Conservation (phyloP, 1,140 invertebrate species). For the Trinorchestia longiramus region DNA sequence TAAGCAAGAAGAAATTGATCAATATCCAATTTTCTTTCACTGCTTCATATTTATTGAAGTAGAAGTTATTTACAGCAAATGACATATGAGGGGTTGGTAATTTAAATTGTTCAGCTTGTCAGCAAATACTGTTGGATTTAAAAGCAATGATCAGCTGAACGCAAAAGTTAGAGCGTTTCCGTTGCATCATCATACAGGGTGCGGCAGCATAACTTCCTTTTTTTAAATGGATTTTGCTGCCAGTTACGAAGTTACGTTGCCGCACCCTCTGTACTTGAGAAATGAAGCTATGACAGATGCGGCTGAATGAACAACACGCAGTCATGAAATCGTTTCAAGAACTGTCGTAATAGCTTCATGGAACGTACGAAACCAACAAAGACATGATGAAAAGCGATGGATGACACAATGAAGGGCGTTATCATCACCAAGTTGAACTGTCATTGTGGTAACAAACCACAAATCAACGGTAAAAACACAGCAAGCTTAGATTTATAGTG, state of each 20-base stretch:
- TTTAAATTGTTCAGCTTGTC: not conserved
- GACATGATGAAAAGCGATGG: too few relatives aligned
- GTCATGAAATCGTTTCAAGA: not conserved
- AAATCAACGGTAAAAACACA: not conserved
- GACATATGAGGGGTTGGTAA: not conserved
- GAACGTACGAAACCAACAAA: not conserved
- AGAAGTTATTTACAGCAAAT: not conserved
- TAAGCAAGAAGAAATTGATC: not conserved
- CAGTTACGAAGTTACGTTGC: too few relatives aligned
- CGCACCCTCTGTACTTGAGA: too few relatives aligned
- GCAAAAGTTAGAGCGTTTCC: not conserved
- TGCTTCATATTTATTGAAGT: not conserved
- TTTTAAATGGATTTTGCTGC: too few relatives aligned
- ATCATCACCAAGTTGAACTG: not conserved
- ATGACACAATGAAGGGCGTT: not conserved
- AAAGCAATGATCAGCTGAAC: not conserved
- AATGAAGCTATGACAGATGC: not conserved
- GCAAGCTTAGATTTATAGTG: not conserved
- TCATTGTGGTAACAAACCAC: not conserved
- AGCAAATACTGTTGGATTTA: not conserved
- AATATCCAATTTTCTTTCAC: not conserved
- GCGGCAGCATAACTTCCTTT: too few relatives aligned
- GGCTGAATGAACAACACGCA: not conserved
- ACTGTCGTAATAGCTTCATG: not conserved
- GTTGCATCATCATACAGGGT: not conserved